Evolutionary conservation across 1,140 invertebrate genomes (phyloP).

Genomic region (Dendroctonus ponderosae): DNA sequence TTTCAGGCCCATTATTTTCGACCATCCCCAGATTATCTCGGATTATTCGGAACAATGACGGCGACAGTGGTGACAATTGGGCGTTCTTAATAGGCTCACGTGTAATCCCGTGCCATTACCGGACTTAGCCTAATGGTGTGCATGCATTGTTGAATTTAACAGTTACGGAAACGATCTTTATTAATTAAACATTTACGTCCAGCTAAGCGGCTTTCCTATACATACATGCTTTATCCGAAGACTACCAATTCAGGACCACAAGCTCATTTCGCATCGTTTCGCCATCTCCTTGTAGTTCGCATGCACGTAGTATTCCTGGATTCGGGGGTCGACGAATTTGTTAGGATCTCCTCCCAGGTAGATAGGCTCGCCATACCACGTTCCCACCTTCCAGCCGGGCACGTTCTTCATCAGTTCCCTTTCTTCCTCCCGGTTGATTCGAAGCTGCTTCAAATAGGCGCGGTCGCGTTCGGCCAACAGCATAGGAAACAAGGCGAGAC

Average conservation of each 20-base stretch:
- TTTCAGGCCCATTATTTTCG: background rate
- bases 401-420: conserved; percentile 83
- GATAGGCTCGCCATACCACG: conserved; percentile 78
- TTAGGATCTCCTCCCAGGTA: conserved; percentile 57
- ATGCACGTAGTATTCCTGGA: conserved; percentile 73
- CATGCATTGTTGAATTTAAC: too few species aligned
- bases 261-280: conserved; percentile 50
- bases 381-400: conserved; percentile 85
- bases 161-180: too few species aligned
- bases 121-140: too few species aligned
- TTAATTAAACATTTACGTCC: too few species aligned
- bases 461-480: conserved; percentile 79
- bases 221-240: too few species aligned
- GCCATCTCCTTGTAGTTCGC: conserved; percentile 54
- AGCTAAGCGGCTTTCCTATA: too few species aligned
- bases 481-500: conserved; percentile 72
- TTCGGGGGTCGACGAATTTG: conserved; percentile 60
- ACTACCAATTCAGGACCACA: background rate
- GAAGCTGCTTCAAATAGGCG: conserved; percentile 75
- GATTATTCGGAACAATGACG: too few species aligned
- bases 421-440: conserved; percentile 80
- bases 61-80: too few species aligned
- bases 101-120: too few species aligned
- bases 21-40: too few species aligned
- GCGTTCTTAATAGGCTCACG: too few species aligned